Evolutionary conservation across 1,140 invertebrate genomes (phyloP), one percentile per base, ranked within the genome.

Genomic region (Goniozus legneri): DNA sequence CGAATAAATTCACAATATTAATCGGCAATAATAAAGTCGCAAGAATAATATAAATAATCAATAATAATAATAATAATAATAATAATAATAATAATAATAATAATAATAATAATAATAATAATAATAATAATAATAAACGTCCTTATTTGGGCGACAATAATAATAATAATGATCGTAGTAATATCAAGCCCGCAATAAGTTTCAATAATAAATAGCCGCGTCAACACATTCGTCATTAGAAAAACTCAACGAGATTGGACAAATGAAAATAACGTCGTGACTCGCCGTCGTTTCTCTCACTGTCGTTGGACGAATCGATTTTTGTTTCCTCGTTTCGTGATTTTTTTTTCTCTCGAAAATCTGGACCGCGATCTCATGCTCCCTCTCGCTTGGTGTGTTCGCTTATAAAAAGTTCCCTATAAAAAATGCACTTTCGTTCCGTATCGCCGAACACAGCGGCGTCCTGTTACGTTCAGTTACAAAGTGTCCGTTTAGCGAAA

Each of bases 211-310:
- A 68, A 62, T 67, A 68, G 46, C 62, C 50, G 55, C 57, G 48
- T 60, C 54, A 73, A 71, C 64, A 66, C 52, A 73, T 64, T 54
- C 20, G 15, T 19, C 36, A 43, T 46, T 30, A 21, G 54, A 54
- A 55, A 71, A 73, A 72, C 67, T 73, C 69, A 73, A 73, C 71
- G 67, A 69, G 45, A 55, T 58, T 68, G 52, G 47, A 70, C 67
- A 72, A 70, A 56, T 60, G 50, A 69, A 69, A 56, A 60, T 49
- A 65, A 54, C 46, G 46, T 55, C 51, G 41, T 56, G 47, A 53
- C 39, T 55, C 47, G 48, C 19, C 53, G 41, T 45, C 44, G 35
- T 45, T 8, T 6, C 24, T 10, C 24, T 27, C 24, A 6, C 24
- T 27, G 4, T 27, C 24, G 4, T 27, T 27, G 4, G 4, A 6